These are phyloP conservation scores for Drosophila melanocephala DNA, from an alignment of 2,888 invertebrate genomes.

Conservation along the genomic window DNA sequence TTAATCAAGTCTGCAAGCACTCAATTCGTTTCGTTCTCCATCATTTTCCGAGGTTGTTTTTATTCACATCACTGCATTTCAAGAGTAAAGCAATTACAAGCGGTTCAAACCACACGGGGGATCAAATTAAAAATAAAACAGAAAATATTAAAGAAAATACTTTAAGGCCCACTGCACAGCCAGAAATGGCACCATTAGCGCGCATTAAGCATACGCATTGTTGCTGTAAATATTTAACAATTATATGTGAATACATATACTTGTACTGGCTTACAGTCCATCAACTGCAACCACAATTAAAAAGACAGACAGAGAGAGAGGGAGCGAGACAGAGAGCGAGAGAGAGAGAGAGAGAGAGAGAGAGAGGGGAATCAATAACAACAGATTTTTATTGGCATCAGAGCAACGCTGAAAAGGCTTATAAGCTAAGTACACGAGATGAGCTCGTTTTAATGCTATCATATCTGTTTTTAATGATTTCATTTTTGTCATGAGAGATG, in stretches of 20 bases:
- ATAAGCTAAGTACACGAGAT: conserved; percentile 29
- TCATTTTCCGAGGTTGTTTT: conserved; percentile 29
- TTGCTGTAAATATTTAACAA: conserved; percentile 46
- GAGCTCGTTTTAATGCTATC: conserved; percentile 35
- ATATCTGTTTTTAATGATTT: conserved; percentile 36
- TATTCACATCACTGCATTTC: conserved; percentile 30
- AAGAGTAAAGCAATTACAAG: conserved; percentile 63
- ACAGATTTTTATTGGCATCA: conserved; percentile 36
- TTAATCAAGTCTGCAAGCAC: conserved; percentile 56
- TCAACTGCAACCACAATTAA: conserved; percentile 40
- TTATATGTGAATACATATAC: conserved; percentile 1
- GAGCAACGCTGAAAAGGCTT: conserved; percentile 13
- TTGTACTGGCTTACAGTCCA: not conserved
- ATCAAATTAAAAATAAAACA: conserved; percentile 49
- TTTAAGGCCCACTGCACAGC: conserved; percentile 13
- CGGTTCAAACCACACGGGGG: conserved; percentile 51
- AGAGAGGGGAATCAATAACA: conserved; percentile 8
- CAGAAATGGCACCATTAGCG: conserved; percentile 31
- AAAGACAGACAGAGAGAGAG: conserved; percentile 5
- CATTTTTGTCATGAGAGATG: not conserved
- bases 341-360: not conserved
- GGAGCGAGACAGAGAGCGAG: not conserved
- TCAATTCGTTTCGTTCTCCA: conserved; percentile 25
- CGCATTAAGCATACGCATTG: conserved; percentile 46
- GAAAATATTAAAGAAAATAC: conserved; percentile 28